Base-by-base conservation (phyloP, 2,797 vertebrate genomes). In the Heteromormyrus szaboi region DNA sequence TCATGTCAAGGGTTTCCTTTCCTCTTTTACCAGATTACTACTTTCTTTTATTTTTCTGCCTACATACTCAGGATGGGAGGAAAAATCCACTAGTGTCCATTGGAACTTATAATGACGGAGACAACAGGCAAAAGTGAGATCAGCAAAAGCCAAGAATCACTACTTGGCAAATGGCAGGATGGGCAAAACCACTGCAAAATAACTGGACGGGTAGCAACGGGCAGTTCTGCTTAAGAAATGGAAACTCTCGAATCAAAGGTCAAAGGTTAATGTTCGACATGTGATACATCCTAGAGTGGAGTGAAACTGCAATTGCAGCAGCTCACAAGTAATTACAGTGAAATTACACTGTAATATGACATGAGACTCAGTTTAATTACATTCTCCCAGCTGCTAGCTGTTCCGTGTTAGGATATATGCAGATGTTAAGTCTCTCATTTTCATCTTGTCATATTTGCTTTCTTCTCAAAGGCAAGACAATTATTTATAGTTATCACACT, bases 381-480 rank as follows among this genome's bases (percentile, higher is more conserved):
- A 84, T 51, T 84, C 19, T 50, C n/a, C 1, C 48, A 84, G 81
- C 44, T 84, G 81, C 22, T 48, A 51, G 81, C 81, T 84, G 19
- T 84, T 22, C 19, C 1, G 3, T 25, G 19, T 6, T 84, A 48
- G 81, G 46, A 50, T 84, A 84, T 50, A 84, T 51, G n/a, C 46
- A 84, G 81, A 84, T 84, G 81, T 50, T 29, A 51, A 25, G 81
- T 84, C 41, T n/a, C 46, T 84, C 81, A 51, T 84, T 84, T 48
- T 84, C 22, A 51, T 84, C 46, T 84, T 84, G 81, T 51, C 81
- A 84, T 50, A 84, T 51, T 84, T 22, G 46, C 9, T 48, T 84
- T 19, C 79, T 83, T 84, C 81, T 84, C 81, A 29, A 48, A 84
- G 22, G 81, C n/a, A 51, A 51, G 22, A 84, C 46, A 84, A 25